Evolutionary conservation across 1,140 invertebrate genomes (phyloP).

Genomic region (Pachypsylla venusta): DNA sequence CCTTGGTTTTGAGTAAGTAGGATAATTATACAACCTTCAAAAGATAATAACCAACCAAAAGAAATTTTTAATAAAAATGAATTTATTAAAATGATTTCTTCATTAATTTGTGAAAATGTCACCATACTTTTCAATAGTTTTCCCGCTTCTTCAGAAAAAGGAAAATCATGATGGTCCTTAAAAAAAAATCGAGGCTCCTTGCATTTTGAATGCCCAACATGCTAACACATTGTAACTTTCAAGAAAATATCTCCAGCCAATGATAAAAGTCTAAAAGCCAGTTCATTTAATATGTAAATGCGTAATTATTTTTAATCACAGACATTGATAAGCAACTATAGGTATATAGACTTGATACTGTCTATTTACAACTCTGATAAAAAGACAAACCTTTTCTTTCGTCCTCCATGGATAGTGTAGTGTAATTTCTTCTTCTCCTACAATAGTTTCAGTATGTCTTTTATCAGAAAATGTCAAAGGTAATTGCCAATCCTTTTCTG

Average conservation of each 20-base stretch:
- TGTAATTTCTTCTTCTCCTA: conserved; percentile 51
- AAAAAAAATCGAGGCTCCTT: too few relatives aligned
- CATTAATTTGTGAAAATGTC: too few relatives aligned
- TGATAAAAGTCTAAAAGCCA: too few relatives aligned
- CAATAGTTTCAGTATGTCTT: conserved; percentile 58
- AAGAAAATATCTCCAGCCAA: background rate
- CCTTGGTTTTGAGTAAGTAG: background rate
- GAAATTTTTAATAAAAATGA: conserved; percentile 4
- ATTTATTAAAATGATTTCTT: background rate
- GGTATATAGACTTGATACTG: background rate
- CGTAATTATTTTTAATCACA: too few relatives aligned
- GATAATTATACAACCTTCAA: background rate
- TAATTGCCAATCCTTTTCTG: conserved; percentile 39
- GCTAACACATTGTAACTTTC: background rate
- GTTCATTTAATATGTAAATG: too few relatives aligned
- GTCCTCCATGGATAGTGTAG: conserved; percentile 70
- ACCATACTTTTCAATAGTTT: too few relatives aligned
- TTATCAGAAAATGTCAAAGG: conserved; percentile 49
- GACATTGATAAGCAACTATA: background rate
- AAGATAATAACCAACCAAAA: background rate
- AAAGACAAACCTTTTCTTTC: conserved; percentile 61
- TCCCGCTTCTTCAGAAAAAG: too few relatives aligned
- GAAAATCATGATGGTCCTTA: too few relatives aligned
- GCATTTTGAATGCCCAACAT: background rate
- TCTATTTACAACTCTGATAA: background rate